Base-by-base conservation (phyloP, 2,113 vertebrate species). In the Brachyistius frenatus region DNA sequence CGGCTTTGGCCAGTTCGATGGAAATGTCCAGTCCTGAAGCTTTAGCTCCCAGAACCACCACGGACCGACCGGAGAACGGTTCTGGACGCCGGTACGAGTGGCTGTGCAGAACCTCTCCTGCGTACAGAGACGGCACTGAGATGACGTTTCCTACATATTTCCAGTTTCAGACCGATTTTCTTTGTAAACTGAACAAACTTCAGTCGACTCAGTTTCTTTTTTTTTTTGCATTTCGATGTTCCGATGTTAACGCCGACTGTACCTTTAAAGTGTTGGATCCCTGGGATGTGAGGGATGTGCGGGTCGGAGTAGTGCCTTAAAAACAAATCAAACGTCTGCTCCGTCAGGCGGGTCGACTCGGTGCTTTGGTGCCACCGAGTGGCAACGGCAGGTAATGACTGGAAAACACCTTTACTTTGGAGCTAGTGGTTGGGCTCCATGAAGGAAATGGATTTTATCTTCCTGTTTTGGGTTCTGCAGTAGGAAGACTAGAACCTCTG, bases 11-110 rank as follows among this genome's bases (percentile, higher is more conserved):
- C 77, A 96, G 86, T 72, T 96, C 94, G 1, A 95, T 68, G 13
- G 93, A 94, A 75, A 96, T 95, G 70, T 96, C 96, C 31, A 95
- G 14, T 0, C 95, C 95, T 2, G 96, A 96, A 5, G 94, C 78
- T 41, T 90, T 94, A 30, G 94, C 95, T 54, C 95, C 96, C 64
- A 96, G 76, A 63, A 96, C 86, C 60, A 95, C 86, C 49, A 95
- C 90, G 0, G 91, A 91, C 67, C 85, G 91, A 47, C 93, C 92
- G 0, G 92, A 75, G 74, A 95, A 96, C 9, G 90, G 85, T 69
- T 96, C 95, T 0, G 95, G 79, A 5, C 15, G 84, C 66, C 91
- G 86, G 85, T 95, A 96, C 0, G 83, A 70, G 36, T 96, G 95
- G 63, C 96, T 96, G 88, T 96, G 95, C 35, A 96, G 89, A 14